phyloP scores from a whole-genome alignment of 2,797 vertebrate species.

The Periophthalmus magnuspinnatus region DNA sequence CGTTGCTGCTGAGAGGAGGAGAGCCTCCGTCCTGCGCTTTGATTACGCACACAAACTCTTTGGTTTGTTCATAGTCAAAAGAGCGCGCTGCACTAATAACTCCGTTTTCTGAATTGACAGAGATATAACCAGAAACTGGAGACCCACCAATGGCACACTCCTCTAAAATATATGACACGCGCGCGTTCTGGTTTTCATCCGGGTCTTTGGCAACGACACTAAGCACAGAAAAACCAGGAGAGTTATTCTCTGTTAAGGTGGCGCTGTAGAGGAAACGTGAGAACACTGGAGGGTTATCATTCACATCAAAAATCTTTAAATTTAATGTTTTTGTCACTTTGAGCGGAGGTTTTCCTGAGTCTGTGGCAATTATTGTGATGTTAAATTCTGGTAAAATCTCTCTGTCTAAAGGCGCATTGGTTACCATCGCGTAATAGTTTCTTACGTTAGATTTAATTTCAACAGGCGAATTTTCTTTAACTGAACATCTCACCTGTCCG shows the following conservation, averaged over 20 bases:
- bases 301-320: conserved; percentile 36
- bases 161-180: conserved; percentile 38
- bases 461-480: conserved; percentile 56
- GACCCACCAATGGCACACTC: conserved; percentile 15
- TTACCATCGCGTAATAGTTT: conserved; percentile 66
- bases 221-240: conserved; percentile 33
- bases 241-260: conserved; percentile 69
- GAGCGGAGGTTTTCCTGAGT: conserved; percentile 51
- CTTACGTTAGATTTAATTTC: conserved; percentile 57
- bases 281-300: conserved; percentile 59
- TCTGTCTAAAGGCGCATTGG: conserved; percentile 64
- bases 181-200: conserved; percentile 43
- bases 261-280: conserved; percentile 53
- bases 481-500: conserved; percentile 63
- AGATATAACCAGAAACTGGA: conserved; percentile 52
- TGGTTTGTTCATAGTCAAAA: conserved; percentile 76
- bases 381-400: conserved; percentile 39
- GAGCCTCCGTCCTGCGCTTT: conserved; percentile 64
- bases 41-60: conserved; percentile 47
- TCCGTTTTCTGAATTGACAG: conserved; percentile 56
- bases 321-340: conserved; percentile 46
- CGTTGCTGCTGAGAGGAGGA: conserved; percentile 37
- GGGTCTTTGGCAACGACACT: conserved; percentile 26
- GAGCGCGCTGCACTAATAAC: conserved; percentile 49
- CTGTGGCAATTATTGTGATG: conserved; percentile 35